Evolutionary conservation across 2,797 vertebrate species (phyloP), one percentile per base, ranked within the genome.

Genomic region (Brachyalestes nurse): DNA sequence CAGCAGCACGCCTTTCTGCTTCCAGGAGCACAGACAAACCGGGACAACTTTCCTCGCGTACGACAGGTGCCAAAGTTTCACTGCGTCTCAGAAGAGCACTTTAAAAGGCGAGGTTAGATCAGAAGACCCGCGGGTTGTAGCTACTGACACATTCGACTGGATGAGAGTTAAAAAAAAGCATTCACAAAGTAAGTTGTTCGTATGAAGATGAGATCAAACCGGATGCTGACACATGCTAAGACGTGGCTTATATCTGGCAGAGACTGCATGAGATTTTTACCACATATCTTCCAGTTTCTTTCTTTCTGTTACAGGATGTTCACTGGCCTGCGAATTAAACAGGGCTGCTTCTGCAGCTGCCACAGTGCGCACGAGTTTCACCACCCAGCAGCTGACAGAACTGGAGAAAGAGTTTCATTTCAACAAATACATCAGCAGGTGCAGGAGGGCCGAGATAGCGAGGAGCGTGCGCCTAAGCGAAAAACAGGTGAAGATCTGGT

Each of bases 381-480:
- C 92, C 85, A 94, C 93, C 67, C 95, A 95, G 82, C 93, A 96
- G 87, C 91, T 95, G 77, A 95, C 93, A 0, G 95, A 95, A 85
- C 88, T 95, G 88, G 94, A 95, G 87, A 93, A 95, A 83, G 95
- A 96, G 83, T 96, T 88, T 78, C 60, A 80, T 21, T 75, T 75
- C 65, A 81, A 65, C 76, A 66, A 67, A 28, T 84, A 78, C 40
- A 73, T 84, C 71, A 70, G 25, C 42, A 72, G 71, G 66, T 66
- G 62, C 93, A 93, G 94, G 23, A 93, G 94, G 67, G 86, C 93
- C 4, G 94, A 95, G 86, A 93, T 95, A 74, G 93, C 93, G 66
- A 91, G 88, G 57, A 89, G 90, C 49, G 88, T 95, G 82, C 92
- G 93, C 47, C 92, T 96, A 61, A 95, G 94, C 82, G 93, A 96